Evolutionary conservation across 1,140 invertebrate species (phyloP), one percentile per base, ranked within the genome.

Genomic region (Drosophila obscura): DNA sequence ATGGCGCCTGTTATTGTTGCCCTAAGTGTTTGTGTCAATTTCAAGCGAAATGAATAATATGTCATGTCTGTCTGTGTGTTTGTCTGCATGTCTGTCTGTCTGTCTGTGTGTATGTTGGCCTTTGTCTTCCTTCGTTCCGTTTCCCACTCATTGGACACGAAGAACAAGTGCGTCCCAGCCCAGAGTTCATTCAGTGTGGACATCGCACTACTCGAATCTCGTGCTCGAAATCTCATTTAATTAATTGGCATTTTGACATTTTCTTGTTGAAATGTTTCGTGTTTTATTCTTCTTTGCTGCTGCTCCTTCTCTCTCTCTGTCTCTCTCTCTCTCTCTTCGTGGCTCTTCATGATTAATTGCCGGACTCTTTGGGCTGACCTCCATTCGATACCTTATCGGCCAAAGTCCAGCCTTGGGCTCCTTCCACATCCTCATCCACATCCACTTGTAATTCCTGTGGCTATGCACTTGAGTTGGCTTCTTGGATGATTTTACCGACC

Each of bases 21-120:
- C 76, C 67, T 59, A 80, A 80, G 78, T 80, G 78, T 80, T 80
- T 76, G 78, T 76, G 77, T 80, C 78, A 76, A 80, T 80, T 80
- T 80, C 77, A 24, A 80, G 78, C 57, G 78, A 77, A 80, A 80
- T 81, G 73, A 80, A 80, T 80, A 80, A 80, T 80, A 80, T 75
- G 77, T 80, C 65, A 80, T 79, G 22, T 4, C 22, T 24, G 22
- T 24, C 22, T 24, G 22, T 24, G 19, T 19, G 19, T 1, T 1
- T 24, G 22, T 24, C 22, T 24, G 64, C 58, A 52, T 74, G 76
- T 78, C 51, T 7, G 74, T 35, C 67, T 56, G 60, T 62, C 1
- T 24, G 22, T 22, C 22, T 22, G 69, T 52, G 0, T 28, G 35
- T 13, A 39, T 75, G 77, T 68, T 55, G 77, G 58, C 69, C 69